These are phyloP conservation scores for Spongilla lacustris DNA, from an alignment of 37 sponge, comb jelly and placozoan species.

Conservation along the genomic window DNA sequence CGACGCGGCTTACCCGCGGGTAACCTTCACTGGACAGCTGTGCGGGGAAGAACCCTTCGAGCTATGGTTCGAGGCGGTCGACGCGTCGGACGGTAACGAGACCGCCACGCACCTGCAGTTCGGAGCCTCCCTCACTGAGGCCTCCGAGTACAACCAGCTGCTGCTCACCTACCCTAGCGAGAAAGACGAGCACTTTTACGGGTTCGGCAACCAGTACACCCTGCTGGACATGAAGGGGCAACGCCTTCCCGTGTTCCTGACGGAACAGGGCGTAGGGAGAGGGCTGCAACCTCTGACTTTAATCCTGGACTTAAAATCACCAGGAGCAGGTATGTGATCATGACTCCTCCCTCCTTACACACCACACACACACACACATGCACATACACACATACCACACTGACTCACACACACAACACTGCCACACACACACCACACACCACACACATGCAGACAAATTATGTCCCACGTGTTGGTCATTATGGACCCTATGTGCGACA, in stretches of 20 bases:
- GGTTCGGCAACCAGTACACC: conserved; percentile 83
- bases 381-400: not conserved
- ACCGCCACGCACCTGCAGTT: conserved; percentile 27
- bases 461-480: too few species aligned
- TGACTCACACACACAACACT: not conserved
- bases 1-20: not conserved
- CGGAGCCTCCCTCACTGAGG: not conserved
- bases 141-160: conserved; percentile 49
- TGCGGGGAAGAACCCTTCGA: conserved; percentile 32
- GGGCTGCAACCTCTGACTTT: conserved; percentile 68
- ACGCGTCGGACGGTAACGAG: conserved; percentile 6
- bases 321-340: conserved; percentile 49
- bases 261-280: conserved; percentile 84
- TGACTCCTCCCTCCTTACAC: too few species aligned
- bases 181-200: conserved; percentile 71
- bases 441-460: too few species aligned
- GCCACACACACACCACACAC: not conserved
- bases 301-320: conserved; percentile 52
- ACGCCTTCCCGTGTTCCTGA: conserved; percentile 69
- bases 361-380: not conserved
- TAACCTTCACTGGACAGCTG: conserved; percentile 36
- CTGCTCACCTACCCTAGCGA: conserved; percentile 57
- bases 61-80: conserved; percentile 40
- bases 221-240: conserved; percentile 70
- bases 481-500: too few species aligned